Evolutionary conservation across 2,797 vertebrate genomes (phyloP), one percentile per base, ranked within the genome.

Genomic region (Anguilla marmorata): DNA sequence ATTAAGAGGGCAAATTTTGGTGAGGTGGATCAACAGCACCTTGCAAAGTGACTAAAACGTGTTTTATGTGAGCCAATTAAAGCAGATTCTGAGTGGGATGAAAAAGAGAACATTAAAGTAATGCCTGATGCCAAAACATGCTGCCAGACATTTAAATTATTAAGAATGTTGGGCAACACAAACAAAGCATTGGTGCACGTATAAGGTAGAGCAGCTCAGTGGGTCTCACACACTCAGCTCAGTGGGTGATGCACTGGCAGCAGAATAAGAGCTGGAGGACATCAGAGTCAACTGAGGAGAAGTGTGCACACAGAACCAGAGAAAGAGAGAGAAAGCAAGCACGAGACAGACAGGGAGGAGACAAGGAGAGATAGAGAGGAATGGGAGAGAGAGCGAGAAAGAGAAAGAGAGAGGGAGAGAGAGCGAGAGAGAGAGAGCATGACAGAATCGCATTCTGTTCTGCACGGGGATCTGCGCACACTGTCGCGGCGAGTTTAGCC

Each of bases 361-460:
- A 24, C 1, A 24, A 16, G 7, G 16, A 24, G 21, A 6, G 5
- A 24, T 4, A 21, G n/a, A 11, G 33, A 16, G 9, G 72, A 33
- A 9, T 1, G 54, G 8, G 27, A 37, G 27, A 60, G 63, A 50
- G 41, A 52, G 60, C 33, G 33, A 9, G 58, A 33, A 2, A 85
- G 84, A 85, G n/a, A 27, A 50, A 84, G 82, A 84, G 41, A 58
- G 84, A 45, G 12, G 66, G 58, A 9, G 58, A 74, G 60, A 50
- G 33, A 50, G 19, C 0, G 16, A 76, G 30, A 14, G 74, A 19
- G 37, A 79, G 30, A 76, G 72, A 76, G 72, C 27, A 14, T 37
- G 72, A 72, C n/a, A 72, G 66, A 72, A 27, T 19, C 12, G n/a
- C 30, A 37, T 72, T 72, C n/a, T 8, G 66, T 9, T 72, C 27